These are phyloP conservation scores for Crepidodera aurea DNA, from an alignment of 2,888 invertebrate species.

Conservation along the genomic window DNA sequence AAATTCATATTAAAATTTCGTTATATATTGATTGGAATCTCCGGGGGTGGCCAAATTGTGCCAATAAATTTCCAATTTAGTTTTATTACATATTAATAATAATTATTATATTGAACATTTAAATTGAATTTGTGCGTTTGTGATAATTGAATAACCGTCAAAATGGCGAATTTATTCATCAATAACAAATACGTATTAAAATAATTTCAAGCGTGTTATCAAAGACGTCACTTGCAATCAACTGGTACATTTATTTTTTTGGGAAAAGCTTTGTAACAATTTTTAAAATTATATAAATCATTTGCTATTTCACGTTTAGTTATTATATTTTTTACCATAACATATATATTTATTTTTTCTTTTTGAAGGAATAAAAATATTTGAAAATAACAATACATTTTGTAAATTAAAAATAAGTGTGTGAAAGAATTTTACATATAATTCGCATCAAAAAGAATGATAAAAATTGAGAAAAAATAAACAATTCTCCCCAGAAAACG, in stretches of 20 bases:
- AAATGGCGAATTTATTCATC: background rate
- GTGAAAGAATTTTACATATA: no score
- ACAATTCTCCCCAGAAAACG: no score
- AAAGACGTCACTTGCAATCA: slow-evolving; percentile 1
- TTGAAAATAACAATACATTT: no score
- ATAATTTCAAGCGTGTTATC: slow-evolving; percentile 3
- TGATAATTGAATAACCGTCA: slow-evolving; percentile 18
- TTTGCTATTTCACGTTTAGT: no score
- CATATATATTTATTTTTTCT: no score
- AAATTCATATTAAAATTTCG: slow-evolving; percentile 28
- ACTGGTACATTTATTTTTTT: slow-evolving; percentile 1
- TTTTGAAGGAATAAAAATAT: no score
- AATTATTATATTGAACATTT: slow-evolving; percentile 26
- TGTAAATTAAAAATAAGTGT: no score
- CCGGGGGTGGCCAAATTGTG: slow-evolving; percentile 6
- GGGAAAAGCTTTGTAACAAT: background rate
- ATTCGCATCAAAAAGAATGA: no score
- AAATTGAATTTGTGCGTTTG: slow-evolving; percentile 21
- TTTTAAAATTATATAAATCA: background rate
- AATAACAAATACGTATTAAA: slow-evolving; percentile 4
- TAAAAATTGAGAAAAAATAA: no score
- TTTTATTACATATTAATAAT: slow-evolving; percentile 32
- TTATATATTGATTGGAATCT: slow-evolving; percentile 20
- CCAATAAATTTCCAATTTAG: slow-evolving; percentile 27
- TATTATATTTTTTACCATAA: no score